Evolutionary conservation across 2,888 invertebrate species (phyloP).

Genomic region (Beris morrisii): DNA sequence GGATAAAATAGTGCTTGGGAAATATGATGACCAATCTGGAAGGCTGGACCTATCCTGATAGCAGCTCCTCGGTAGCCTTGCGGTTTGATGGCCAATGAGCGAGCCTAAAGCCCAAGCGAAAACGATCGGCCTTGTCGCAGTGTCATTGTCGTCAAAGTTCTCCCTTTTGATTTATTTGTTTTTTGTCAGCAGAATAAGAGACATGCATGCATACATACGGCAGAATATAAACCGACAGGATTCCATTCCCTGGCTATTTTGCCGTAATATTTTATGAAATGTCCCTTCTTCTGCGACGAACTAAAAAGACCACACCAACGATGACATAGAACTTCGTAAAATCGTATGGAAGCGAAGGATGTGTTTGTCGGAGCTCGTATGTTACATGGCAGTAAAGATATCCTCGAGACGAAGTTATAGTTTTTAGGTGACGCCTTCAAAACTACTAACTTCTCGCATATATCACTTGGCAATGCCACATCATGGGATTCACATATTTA

Average conservation of each 20-base stretch:
- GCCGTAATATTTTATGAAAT: constrained; percentile 23
- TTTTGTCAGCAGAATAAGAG: constrained; percentile 40
- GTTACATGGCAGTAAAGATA: constrained; percentile 34
- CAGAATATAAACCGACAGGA: constrained; percentile 15
- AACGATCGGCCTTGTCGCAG: constrained; percentile 19
- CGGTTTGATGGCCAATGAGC: constrained; percentile 8
- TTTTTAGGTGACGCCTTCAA: constrained; percentile 43
- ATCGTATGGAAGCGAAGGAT: too few species aligned
- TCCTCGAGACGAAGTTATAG: constrained; percentile 40
- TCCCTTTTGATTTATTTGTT: constrained; percentile 39
- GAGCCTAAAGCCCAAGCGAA: not conserved
- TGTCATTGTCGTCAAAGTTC: constrained; percentile 39
- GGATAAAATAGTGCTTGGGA: not conserved
- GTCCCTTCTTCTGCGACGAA: not conserved
- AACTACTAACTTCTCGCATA: constrained; percentile 44
- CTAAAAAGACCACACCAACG: too few species aligned
- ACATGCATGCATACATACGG: constrained; percentile 33
- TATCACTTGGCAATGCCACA: constrained; percentile 42
- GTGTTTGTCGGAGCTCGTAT: constrained; percentile 16
- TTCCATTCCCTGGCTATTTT: constrained; percentile 18
- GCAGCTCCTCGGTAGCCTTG: not conserved
- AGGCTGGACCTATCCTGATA: not conserved
- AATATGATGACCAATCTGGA: constrained; percentile 9
- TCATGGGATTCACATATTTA: constrained; percentile 40
- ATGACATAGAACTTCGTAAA: too few species aligned